Evolutionary conservation across 1,140 invertebrate species (phyloP).

Genomic region (Scaptomyza hsui): DNA sequence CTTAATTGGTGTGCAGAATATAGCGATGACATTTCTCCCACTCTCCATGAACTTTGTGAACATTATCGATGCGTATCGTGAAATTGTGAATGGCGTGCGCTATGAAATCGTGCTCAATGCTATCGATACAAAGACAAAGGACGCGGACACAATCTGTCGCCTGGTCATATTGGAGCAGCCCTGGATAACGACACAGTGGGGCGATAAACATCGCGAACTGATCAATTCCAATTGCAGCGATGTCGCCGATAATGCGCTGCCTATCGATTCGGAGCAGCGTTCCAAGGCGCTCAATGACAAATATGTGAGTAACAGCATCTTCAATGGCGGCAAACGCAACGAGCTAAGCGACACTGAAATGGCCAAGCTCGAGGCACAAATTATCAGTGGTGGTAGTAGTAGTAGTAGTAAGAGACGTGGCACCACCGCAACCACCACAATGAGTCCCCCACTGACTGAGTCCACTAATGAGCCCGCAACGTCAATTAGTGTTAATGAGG

Average conservation of each 20-base stretch:
- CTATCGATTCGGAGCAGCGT: constrained; percentile 36
- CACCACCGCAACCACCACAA: constrained; percentile 19
- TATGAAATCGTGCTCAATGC: constrained; percentile 79
- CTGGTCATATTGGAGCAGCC: constrained; percentile 80
- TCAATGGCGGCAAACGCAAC: constrained; percentile 79
- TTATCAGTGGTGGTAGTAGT: constrained; percentile 8
- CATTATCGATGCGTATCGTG: constrained; percentile 77
- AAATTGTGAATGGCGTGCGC: constrained; percentile 79
- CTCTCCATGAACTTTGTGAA: constrained; percentile 78
- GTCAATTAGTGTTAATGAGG: constrained; percentile 76
- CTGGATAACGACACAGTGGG: constrained; percentile 79
- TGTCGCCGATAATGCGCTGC: constrained; percentile 47
- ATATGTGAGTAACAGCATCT: constrained; percentile 76
- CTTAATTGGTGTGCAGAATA: constrained; percentile 81
- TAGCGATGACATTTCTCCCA: constrained; percentile 79
- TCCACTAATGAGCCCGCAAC: constrained; percentile 65
- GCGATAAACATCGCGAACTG: constrained; percentile 76
- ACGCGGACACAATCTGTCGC: constrained; percentile 70
- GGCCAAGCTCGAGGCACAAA: constrained; percentile 73
- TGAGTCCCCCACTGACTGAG: constrained; percentile 24
- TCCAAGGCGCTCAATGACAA: constrained; percentile 65
- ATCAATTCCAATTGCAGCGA: constrained; percentile 74
- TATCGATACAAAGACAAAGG: constrained; percentile 64
- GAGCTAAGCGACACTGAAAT: constrained; percentile 74
- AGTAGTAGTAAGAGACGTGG: constrained; percentile 44